Evolutionary conservation across 2,113 vertebrate genomes (phyloP), one percentile per base, ranked within the genome.

Genomic region (Conger conger): DNA sequence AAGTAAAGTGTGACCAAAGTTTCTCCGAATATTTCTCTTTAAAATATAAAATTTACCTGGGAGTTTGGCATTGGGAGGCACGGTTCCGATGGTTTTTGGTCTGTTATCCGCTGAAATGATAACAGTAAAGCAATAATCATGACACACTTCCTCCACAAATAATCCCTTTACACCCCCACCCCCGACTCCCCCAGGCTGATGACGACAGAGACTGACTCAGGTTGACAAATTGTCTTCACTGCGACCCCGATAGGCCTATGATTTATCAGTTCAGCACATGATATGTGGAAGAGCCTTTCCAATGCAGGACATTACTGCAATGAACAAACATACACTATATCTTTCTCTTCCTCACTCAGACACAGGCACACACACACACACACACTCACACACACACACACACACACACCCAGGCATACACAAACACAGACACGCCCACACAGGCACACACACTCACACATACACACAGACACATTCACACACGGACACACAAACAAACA

Each of bases 31-130:
- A 33, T 33, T 30, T 73, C 1, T 73, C n/a, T 33, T 33, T 1
- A 33, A 27, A 33, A 73, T 73, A 73, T 73, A 30, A 73, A 33
- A 73, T 15, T 60, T 92, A 99, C 98, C 97, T 87, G 97, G 96
- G 81, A 93, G 85, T 87, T 96, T 98, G 82, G 96, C 93, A 78
- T 95, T 95, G 0, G 96, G 97, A 0, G 96, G 96, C 1, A 95
- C 96, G 0, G 97, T 96, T 87, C 96, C 97, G 76, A 96, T 93
- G 0, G 97, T 97, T 63, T 97, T 98, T 76, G 98, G 97, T 18
- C 97, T 96, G 90, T 96, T 93, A 7, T 99, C 98, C 81, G 98
- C 98, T 99, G 89, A 6, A 93, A 87, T 90, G 40, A 68, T 30
- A 82, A 57, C 35, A 16, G 76, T 20, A 85, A 85, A 86, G 85